A percentile compares a stretch with the other conserved stretches of the same genome.
phyloP scores from a whole-genome alignment of 2,797 vertebrate species.

The Lepus oiostolus region DNA sequence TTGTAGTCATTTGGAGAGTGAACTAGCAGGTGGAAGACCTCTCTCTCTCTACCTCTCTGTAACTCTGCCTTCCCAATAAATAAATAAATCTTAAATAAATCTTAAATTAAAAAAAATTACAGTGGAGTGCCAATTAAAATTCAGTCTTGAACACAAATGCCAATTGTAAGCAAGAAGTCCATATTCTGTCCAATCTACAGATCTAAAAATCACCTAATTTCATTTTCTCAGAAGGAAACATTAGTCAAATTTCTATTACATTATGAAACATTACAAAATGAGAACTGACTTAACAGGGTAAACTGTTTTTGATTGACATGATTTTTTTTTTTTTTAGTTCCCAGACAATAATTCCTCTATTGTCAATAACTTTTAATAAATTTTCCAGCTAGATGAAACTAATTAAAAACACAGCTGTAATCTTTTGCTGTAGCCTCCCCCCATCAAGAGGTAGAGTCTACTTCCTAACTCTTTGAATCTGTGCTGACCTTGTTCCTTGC shows the following conservation, averaged over 20 bases:
- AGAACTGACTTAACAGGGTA: constrained; percentile 9
- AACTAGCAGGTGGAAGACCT: no score
- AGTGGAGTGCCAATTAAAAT: constrained; percentile 4
- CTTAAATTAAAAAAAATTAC: constrained; percentile 27
- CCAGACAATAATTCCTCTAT: background rate
- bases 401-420: background rate
- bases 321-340: background rate
- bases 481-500: background rate
- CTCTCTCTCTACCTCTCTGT: no score
- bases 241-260: background rate
- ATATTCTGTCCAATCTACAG: background rate
- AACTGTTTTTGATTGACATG: background rate
- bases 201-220: background rate
- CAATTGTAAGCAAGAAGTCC: background rate
- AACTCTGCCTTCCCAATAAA: no score
- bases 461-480: background rate
- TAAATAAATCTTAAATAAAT: background rate
- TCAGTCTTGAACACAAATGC: constrained; percentile 40
- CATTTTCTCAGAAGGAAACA: constrained; percentile 11
- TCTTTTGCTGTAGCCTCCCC: background rate
- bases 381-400: background rate
- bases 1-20: no score
- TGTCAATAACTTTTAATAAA: background rate
- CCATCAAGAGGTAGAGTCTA: background rate
- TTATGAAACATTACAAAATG: background rate